These are phyloP conservation scores for Caenorhabditis inopinata DNA, from an alignment of 1,140 invertebrate species.

Conservation along the genomic window DNA sequence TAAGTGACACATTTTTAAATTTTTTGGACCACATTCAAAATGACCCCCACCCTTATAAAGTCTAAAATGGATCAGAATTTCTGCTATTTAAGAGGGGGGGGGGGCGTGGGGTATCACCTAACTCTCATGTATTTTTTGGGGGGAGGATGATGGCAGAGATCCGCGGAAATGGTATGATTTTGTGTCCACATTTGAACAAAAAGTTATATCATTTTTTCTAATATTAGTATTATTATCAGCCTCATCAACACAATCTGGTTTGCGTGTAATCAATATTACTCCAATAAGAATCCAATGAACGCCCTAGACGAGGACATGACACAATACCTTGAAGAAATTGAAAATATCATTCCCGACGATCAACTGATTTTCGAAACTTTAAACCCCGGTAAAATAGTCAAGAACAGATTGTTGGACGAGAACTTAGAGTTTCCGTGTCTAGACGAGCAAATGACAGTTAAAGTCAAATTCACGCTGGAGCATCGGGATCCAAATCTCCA, in stretches of 20 bases:
- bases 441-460: neutral
- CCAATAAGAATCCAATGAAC: neutral
- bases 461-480: neutral
- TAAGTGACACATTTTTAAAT: neutral
- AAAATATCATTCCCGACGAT: neutral
- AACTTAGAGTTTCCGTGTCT: neutral
- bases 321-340: neutral
- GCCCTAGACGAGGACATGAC: no score
- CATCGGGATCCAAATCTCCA: neutral
- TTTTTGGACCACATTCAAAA: no score
- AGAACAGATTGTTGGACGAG: neutral
- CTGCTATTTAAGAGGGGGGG: no score
- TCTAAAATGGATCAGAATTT: no score
- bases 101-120: no score
- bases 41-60: no score
- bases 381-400: neutral
- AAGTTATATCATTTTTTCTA: no score
- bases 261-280: neutral
- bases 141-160: no score
- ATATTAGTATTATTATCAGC: no score
- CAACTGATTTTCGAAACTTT: neutral
- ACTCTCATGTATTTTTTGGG: no score
- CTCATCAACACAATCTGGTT: slow-evolving; percentile 1
- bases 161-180: no score
- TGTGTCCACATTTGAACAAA: no score